Evolutionary conservation across 2,113 vertebrate species (phyloP), one percentile per base, ranked within the genome.

Genomic region (Neodontobutis hainanensis): DNA sequence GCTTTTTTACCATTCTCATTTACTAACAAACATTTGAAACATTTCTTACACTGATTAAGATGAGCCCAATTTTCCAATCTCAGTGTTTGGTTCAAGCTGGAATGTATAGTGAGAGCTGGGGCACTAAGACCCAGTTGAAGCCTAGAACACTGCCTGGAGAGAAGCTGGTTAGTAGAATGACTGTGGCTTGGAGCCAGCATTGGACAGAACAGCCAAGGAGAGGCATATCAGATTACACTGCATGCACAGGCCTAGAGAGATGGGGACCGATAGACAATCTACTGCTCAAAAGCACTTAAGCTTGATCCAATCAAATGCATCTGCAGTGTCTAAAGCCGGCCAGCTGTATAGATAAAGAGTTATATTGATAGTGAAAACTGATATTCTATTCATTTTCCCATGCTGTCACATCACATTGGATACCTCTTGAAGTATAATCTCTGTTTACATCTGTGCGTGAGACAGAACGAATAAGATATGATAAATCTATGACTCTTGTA

Each of bases 171-270:
- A 80, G 85, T 61, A 81, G 82, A 88, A 84, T 71, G 84, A 77
- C 77, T 82, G 72, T 91, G 89, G 88, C 86, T 78, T 47, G 4
- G 62, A 78, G 87, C 86, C 87, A 91, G 71, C 81, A 40, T 75
- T 61, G 80, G 76, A 87, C 89, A 87, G 88, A 84, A 86, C 88
- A 86, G 82, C 81, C 83, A 85, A 85, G 85, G 88, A 90, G 90
- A 90, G 76, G 77, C 80, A 71, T 86, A 90, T 92, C 91, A 87
- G 82, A 89, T 93, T 93, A 92, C 91, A 89, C 79, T 88, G 87
- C 85, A 90, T 88, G 80, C 85, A 89, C 90, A 93, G 89, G 90
- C 89, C 83, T 83, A 80, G 78, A 85, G 85, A 90, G 85, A 89
- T 87, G 83, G 77, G 53, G 82, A 69, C 78, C 38, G 81, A 89